A percentile compares a stretch with the other conserved stretches of the same genome.
These are phyloP conservation scores for Campaea margaritaria DNA, from an alignment of 2,888 invertebrate genomes.

Conservation along the genomic window DNA sequence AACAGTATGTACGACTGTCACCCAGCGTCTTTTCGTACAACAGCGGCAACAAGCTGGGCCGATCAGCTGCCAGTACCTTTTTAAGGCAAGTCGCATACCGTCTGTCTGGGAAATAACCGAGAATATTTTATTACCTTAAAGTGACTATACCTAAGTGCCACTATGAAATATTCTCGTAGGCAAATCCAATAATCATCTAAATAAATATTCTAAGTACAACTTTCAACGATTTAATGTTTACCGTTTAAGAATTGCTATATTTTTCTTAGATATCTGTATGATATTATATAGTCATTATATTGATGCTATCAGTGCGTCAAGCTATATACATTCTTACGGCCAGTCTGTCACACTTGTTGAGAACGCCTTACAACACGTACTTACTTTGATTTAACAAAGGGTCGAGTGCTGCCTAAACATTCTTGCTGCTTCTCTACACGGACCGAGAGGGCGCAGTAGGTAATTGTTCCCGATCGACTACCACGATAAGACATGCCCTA, in stretches of 20 bases:
- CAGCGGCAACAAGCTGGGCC: too few species aligned
- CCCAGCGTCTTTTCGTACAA: too few species aligned
- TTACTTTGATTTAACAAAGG: not conserved
- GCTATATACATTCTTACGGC: slow-evolving; percentile 7
- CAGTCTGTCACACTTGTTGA: slow-evolving; percentile 2
- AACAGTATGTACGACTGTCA: too few species aligned
- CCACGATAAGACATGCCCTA: too few species aligned
- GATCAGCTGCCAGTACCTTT: too few species aligned
- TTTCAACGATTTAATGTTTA: slow-evolving; percentile 23
- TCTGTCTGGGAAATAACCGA: slow-evolving; percentile 12
- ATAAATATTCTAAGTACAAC: slow-evolving; percentile 28
- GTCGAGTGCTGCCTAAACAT: not conserved
- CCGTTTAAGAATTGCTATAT: slow-evolving; percentile 15
- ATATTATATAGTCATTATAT: slow-evolving; percentile 5
- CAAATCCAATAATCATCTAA: slow-evolving; percentile 35
- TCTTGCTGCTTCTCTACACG: slow-evolving; percentile 6
- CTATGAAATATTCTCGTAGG: slow-evolving; percentile 50
- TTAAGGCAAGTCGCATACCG: too few species aligned
- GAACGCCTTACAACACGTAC: slow-evolving; percentile 9
- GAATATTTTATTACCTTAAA: slow-evolving; percentile 9
- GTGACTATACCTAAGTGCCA: slow-evolving; percentile 57
- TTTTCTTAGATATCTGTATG: slow-evolving; percentile 14
- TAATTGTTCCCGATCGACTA: too few species aligned
- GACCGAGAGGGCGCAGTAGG: too few species aligned
- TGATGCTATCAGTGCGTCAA: slow-evolving; percentile 13